Evolutionary conservation across 64 coral and sea anemone species (phyloP), one percentile per base, ranked within the genome.

Genomic region (Montipora cactus): DNA sequence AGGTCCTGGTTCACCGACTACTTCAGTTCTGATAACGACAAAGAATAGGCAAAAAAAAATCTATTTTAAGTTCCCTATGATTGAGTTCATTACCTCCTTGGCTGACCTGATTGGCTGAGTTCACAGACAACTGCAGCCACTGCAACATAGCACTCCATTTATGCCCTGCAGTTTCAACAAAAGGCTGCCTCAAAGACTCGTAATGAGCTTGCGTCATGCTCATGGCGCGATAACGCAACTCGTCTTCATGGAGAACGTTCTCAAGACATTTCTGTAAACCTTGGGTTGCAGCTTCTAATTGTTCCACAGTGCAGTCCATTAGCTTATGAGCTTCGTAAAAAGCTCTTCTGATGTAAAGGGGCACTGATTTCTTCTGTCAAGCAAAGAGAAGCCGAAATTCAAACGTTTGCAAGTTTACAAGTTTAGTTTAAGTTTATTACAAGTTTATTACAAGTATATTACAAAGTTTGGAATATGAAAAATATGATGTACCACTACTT

Each of bases 171-270:
- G 11, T 18, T 62, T 50, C 80, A 3, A 4, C 80, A 46, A 82
- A 82, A 8, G 57, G 53, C 23, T 82, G 8, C 22, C 16, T 82
- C 44, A 90, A 64, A 67, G 88, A 90, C 6, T 90, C 12, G 76
- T 79, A 80, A 47, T 90, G 88, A 68, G 21, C 59, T 0, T 22
- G 8, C 1, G 88, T 90, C 88, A 90, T 90, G 59, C 80, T 91
- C 11, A 76, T 58, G 9, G 55, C 74, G 12, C 74, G 61, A 3
- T 87, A 49, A 0, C 2, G 15, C 73, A 95, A 44, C 16, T 92
- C 90, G 6, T 88, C 51, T 55, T 97, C 95, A 44, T 97, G 92
- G 46, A 97, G 82, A 7, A 97, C 5, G 23, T 97, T 91, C 82
- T 97, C 95, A 88, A 78, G 80, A 44, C 95, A 94, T 67, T 83